Evolutionary conservation across 1,140 invertebrate species (phyloP), one percentile per base, ranked within the genome.

Genomic region (Paralvinella palmiformis): DNA sequence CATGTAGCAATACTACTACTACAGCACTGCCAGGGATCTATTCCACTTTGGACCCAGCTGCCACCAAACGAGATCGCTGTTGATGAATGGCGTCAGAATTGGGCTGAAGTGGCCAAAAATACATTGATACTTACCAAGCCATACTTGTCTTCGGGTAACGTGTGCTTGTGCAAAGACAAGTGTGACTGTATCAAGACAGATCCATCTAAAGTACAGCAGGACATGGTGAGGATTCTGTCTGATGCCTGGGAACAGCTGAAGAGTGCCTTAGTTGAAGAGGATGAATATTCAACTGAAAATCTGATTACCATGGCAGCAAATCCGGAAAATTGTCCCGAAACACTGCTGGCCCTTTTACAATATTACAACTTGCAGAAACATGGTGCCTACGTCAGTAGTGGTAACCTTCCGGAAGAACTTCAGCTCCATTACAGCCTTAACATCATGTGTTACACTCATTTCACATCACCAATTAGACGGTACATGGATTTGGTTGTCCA

Each of bases 391-490:
- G 44, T 41, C 20, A 55, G 56, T 44, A 55, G 58, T 24, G 63
- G 50, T 15, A 56, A 68, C 10, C 17, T 20, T n/a, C 22, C 44
- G 1, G 24, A 33, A 17, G 56, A 58, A 4, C 52, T 64, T 32
- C 41, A 37, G 0, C 6, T 22, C 27, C 72, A 75, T 63, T 73
- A 69, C 57, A 62, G 63, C 33, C 55, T 73, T 20, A 48, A 66
- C 15, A 56, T 65, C 3, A 41, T 20, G 0, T 31, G 17, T 10
- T 82, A 82, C 64, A 75, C 75, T 1, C 79, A 81, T 67, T 82
- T 82, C 65, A 82, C 80, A 5, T 80, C 78, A 6, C 81, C 81
- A n/a, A 81, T 82, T 58, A 68, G 79, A 48, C 69, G 81, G 63
- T 82, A 74, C 50, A n/a, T n/a, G n/a, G n/a, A n/a, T n/a, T n/a